Conservation (phyloP, 2,888 invertebrate genomes). For the Polymixis flavicincta region DNA sequence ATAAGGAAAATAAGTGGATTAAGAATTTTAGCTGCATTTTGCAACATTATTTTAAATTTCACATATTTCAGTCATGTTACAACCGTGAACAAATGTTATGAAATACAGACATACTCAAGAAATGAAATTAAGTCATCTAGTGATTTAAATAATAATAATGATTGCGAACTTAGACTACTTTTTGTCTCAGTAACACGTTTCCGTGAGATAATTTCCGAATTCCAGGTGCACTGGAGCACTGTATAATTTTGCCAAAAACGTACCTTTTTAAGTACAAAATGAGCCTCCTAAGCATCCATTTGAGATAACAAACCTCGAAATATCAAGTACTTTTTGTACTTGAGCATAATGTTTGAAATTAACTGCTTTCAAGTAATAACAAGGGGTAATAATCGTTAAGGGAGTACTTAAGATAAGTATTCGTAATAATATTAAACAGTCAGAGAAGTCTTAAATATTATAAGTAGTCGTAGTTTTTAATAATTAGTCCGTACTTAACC, state of each 20-base stretch:
- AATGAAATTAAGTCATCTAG: neutral
- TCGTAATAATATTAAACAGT: slow-evolving; percentile 52
- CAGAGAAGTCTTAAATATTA: slow-evolving; percentile 28
- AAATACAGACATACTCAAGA: neutral
- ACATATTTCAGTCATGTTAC: neutral
- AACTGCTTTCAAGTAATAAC: slow-evolving; percentile 48
- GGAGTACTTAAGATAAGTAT: slow-evolving; percentile 56
- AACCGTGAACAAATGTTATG: slow-evolving; percentile 13
- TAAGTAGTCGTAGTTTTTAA: slow-evolving; percentile 30
- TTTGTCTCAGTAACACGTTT: neutral
- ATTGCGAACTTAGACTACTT: neutral
- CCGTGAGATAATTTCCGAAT: neutral
- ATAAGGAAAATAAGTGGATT: neutral
- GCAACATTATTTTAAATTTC: neutral
- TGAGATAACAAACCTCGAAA: slow-evolving; percentile 40
- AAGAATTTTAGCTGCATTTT: neutral
- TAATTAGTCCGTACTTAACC: neutral
- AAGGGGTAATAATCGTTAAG: slow-evolving; percentile 45
- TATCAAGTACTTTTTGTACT: slow-evolving; percentile 45
- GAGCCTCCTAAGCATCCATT: slow-evolving; percentile 21
- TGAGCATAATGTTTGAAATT: slow-evolving; percentile 48
- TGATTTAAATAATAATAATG: slow-evolving; percentile 3
- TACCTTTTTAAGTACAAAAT: slow-evolving; percentile 17
- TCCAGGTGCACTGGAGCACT: neutral
- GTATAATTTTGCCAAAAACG: slow-evolving; percentile 29